Percentiles rank a stretch among this genome's conserved stretches.
Evolutionary conservation across 2,888 invertebrate species (phyloP).

Genomic region (Malthinus flaveolus): DNA sequence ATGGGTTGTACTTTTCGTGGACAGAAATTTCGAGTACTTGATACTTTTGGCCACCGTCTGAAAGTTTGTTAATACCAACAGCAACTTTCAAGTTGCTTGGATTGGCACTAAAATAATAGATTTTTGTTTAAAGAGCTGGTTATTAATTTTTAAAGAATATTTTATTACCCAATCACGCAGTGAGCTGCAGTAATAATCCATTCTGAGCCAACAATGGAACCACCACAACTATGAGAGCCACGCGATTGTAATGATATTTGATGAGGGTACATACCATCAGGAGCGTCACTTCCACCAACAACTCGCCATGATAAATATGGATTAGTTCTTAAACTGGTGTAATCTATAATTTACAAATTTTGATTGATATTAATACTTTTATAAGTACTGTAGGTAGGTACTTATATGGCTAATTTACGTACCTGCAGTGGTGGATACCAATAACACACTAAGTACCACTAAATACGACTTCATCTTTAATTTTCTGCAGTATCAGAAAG

Average conservation of each 20-base stretch:
- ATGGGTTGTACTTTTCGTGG: neutral
- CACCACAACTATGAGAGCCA: conserved; percentile 38
- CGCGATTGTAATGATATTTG: neutral
- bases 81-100: neutral
- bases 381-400: too few relatives aligned
- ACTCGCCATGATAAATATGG: neutral
- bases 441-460: too few relatives aligned
- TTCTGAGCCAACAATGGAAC: conserved; percentile 32
- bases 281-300: neutral
- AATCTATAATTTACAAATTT: too few relatives aligned
- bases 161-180: conserved; percentile 29
- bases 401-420: too few relatives aligned
- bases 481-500: too few relatives aligned
- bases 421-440: too few relatives aligned
- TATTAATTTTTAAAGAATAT: neutral
- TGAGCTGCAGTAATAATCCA: conserved; percentile 42
- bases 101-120: neutral
- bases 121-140: neutral
- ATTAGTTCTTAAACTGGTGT: neutral
- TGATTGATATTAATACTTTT: too few relatives aligned
- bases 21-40: neutral
- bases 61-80: neutral
- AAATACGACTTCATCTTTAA: too few relatives aligned
- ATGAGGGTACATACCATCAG: neutral
- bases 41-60: neutral